Percentiles rank a stretch among this genome's conserved stretches.
Conservation (phyloP, 2,888 invertebrate genomes). For the Stenoptilia bipunctidactyla region DNA sequence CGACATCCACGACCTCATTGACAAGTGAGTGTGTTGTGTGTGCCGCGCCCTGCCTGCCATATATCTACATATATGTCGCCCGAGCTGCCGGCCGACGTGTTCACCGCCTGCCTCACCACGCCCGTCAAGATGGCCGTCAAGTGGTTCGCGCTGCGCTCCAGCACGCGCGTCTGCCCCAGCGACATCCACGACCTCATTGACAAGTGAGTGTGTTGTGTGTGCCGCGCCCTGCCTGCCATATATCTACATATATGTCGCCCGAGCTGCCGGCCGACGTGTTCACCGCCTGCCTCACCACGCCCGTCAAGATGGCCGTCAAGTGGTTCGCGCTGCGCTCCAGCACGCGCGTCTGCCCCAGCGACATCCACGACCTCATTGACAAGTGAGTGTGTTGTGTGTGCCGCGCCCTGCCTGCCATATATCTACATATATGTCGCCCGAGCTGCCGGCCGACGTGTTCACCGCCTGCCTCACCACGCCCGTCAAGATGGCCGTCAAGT, state of each 20-base stretch:
- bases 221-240: too few species aligned
- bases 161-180: conserved; percentile 83
- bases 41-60: too few species aligned
- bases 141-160: conserved; percentile 92
- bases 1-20: conserved; percentile 87
- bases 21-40: conserved; percentile 83
- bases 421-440: conserved; percentile 98
- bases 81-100: conserved; percentile 96
- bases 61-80: too few species aligned
- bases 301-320: conserved; percentile 94
- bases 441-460: conserved; percentile 97
- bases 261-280: conserved; percentile 98
- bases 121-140: conserved; percentile 96
- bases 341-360: conserved; percentile 84
- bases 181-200: conserved; percentile 90
- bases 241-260: too few species aligned
- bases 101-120: conserved; percentile 98
- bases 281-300: conserved; percentile 97
- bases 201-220: conserved; percentile 80
- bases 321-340: conserved; percentile 92
- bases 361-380: conserved; percentile 89
- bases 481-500: conserved; percentile 94
- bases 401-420: too few species aligned
- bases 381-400: conserved; percentile 81
- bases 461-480: conserved; percentile 98